Conservation (phyloP, 2,888 invertebrate genomes). For the Athalia rosae region DNA sequence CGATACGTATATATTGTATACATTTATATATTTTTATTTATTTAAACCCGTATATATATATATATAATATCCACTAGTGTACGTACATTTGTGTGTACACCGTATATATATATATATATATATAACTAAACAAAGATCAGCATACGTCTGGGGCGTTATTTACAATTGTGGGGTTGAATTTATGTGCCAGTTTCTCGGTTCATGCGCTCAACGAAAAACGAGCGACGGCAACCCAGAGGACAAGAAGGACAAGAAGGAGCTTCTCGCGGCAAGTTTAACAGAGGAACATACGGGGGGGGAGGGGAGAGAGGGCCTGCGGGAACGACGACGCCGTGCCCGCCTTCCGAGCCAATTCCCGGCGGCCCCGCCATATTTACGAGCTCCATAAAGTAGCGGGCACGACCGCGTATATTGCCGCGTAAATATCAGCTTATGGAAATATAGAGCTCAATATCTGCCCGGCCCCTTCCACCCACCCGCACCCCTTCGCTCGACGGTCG, state of each 20-base stretch:
- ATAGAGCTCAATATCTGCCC: constrained; percentile 77
- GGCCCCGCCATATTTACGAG: constrained; percentile 72
- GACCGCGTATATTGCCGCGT: constrained; percentile 75
- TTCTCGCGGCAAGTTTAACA: constrained; percentile 25
- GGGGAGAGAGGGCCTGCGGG: constrained; percentile 49
- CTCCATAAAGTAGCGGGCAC: constrained; percentile 72
- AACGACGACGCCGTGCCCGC: constrained; percentile 64
- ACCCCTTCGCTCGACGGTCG: constrained; percentile 55
- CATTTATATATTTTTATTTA: too few species aligned
- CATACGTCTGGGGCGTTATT: constrained; percentile 69
- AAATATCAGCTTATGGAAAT: constrained; percentile 78
- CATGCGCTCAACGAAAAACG: constrained; percentile 55
- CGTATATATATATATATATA: too few species aligned
- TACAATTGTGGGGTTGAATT: constrained; percentile 70
- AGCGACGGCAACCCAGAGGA: constrained; percentile 53
- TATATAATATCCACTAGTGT: too few species aligned
- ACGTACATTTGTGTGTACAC: too few species aligned
- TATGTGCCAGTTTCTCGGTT: constrained; percentile 59
- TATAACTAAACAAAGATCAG: constrained; percentile 60
- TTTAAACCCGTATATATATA: too few species aligned
- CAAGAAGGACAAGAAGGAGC: constrained; percentile 50
- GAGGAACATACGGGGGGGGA: constrained; percentile 41
- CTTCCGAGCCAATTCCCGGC: constrained; percentile 72
- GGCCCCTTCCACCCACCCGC: constrained; percentile 55
- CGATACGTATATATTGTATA: too few species aligned